Evolutionary conservation across 2,888 invertebrate genomes (phyloP).

Genomic region (Lasioglossum figueresi): DNA sequence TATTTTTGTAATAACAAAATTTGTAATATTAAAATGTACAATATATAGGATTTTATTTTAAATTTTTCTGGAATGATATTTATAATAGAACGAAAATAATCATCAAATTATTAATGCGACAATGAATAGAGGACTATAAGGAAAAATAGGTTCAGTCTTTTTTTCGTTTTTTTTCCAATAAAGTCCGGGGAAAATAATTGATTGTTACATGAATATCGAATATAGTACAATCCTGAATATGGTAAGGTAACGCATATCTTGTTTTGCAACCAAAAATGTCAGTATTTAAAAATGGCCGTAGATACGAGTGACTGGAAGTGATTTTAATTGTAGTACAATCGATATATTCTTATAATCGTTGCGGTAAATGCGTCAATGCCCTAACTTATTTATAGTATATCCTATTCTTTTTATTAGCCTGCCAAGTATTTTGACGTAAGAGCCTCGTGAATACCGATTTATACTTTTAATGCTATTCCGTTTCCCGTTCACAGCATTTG

Average conservation of each 20-base stretch:
- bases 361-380: constrained; percentile 73
- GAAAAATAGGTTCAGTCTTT: background rate
- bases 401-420: constrained; percentile 64
- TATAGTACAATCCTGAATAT: background rate
- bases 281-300: constrained; percentile 76
- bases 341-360: constrained; percentile 51
- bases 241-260: constrained; percentile 5
- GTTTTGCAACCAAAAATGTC: constrained; percentile 49
- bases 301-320: constrained; percentile 27
- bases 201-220: background rate
- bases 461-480: constrained; percentile 45
- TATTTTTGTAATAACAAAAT: background rate
- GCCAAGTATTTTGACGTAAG: constrained; percentile 78
- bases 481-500: constrained; percentile 29
- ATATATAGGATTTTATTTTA: background rate
- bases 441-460: constrained; percentile 58
- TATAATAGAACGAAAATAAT: background rate
- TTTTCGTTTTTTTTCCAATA: background rate
- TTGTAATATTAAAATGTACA: background rate
- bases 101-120: background rate
- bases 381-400: constrained; percentile 74
- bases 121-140: background rate
- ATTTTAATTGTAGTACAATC: constrained; percentile 38
- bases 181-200: background rate
- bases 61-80: background rate